Conservation (phyloP, 2,888 invertebrate genomes). For the Hypolimnas misippus region DNA sequence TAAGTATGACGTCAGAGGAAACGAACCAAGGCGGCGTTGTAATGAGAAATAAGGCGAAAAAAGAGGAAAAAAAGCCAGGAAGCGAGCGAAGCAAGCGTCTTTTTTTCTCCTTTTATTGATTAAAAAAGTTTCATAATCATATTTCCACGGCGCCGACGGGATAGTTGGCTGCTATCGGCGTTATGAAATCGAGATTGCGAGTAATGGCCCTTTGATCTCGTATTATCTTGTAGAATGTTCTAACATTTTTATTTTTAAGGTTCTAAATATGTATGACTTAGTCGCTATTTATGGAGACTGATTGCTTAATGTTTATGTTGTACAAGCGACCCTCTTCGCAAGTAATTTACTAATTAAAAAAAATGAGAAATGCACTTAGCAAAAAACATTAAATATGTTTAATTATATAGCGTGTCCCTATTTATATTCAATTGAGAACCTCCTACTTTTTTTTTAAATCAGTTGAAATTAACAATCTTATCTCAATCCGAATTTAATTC, state of each 20-base stretch:
- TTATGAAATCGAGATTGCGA: slow-evolving; percentile 22
- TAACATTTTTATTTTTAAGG: background rate
- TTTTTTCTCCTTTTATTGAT: slow-evolving; percentile 71
- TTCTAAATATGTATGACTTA: background rate
- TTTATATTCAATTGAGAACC: too few relatives aligned
- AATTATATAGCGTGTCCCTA: too few relatives aligned
- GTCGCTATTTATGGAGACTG: background rate
- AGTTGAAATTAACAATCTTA: too few relatives aligned
- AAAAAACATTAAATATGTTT: too few relatives aligned
- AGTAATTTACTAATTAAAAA: too few relatives aligned
- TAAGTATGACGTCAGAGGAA: slow-evolving; percentile 75
- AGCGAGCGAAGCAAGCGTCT: slow-evolving; percentile 34
- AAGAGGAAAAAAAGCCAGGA: slow-evolving; percentile 38
- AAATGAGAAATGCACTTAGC: too few relatives aligned
- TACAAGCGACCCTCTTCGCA: too few relatives aligned
- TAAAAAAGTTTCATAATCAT: slow-evolving; percentile 79
- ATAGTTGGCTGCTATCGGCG: slow-evolving; percentile 47
- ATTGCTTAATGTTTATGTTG: too few relatives aligned
- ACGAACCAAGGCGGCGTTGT: slow-evolving; percentile 61
- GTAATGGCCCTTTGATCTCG: background rate
- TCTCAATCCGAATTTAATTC: too few relatives aligned
- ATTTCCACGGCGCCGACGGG: slow-evolving; percentile 55
- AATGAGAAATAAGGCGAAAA: slow-evolving; percentile 72
- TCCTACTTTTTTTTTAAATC: too few relatives aligned
- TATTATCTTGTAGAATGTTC: background rate